These are phyloP conservation scores for Agrotis puta DNA, from an alignment of 2,888 invertebrate genomes.

Conservation along the genomic window DNA sequence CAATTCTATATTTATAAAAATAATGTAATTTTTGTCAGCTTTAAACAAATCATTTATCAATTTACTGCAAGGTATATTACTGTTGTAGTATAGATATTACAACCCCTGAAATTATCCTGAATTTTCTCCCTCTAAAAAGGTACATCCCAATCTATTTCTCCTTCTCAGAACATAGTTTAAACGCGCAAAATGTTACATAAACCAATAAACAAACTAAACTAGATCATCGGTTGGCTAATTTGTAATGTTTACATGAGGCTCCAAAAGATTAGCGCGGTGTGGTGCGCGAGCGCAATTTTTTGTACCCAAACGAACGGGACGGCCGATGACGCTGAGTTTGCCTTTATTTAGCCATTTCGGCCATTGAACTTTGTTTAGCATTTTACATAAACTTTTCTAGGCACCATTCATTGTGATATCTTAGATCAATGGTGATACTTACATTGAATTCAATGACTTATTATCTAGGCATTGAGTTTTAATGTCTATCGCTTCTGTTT, in stretches of 20 bases:
- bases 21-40: not conserved
- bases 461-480: not conserved
- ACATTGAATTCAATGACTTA: constrained; percentile 1
- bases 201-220: constrained; percentile 36
- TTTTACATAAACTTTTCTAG: constrained; percentile 43
- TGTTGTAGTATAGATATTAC: not conserved
- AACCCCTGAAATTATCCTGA: not conserved
- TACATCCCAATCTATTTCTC: not conserved
- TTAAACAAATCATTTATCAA: not conserved
- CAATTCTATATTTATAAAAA: not conserved
- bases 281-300: constrained; percentile 61
- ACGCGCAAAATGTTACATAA: constrained; percentile 26
- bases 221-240: constrained; percentile 51
- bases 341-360: constrained; percentile 82
- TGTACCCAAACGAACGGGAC: constrained; percentile 68
- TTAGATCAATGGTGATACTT: constrained; percentile 24
- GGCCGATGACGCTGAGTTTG: constrained; percentile 70
- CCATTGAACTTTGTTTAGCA: constrained; percentile 75
- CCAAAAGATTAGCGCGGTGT: constrained; percentile 35
- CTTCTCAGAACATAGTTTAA: constrained; percentile 2
- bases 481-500: not conserved
- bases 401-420: constrained; percentile 37
- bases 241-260: constrained; percentile 54
- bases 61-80: not conserved
- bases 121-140: not conserved